Percentiles rank a stretch among this genome's conserved stretches.
Evolutionary conservation across 37 sponge, comb jelly and placozoan species (phyloP).

Genomic region (Diacarnus erythraeanus): DNA sequence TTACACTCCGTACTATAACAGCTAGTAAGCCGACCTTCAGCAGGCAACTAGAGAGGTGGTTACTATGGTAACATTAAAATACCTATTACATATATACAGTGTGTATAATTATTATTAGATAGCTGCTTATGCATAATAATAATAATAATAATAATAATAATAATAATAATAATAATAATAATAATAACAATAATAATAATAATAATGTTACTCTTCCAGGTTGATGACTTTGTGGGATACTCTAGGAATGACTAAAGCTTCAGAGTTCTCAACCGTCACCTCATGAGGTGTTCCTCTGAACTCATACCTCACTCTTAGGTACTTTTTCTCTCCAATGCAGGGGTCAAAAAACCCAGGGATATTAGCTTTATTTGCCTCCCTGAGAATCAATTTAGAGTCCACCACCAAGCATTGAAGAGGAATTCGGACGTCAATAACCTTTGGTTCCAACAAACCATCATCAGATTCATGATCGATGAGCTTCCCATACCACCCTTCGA

Average conservation of each 20-base stretch:
- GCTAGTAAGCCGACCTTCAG: neutral
- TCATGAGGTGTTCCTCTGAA: constrained; percentile 87
- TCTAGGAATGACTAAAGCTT: constrained; percentile 81
- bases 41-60: no score
- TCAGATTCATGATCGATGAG: constrained; percentile 42
- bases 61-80: no score
- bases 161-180: neutral
- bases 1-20: no score
- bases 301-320: constrained; percentile 78
- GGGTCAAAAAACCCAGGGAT: constrained; percentile 95
- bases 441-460: constrained; percentile 22
- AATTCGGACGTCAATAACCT: constrained; percentile 86
- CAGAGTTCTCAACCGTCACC: constrained; percentile 81
- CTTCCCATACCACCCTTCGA: constrained; percentile 94
- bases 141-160: no score
- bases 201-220: constrained; percentile 5
- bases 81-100: no score
- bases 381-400: constrained; percentile 88
- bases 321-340: constrained; percentile 82
- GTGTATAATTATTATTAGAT: no score
- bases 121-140: no score
- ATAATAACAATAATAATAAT: neutral
- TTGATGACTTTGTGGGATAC: constrained; percentile 69
- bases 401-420: constrained; percentile 91
- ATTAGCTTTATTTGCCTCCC: constrained; percentile 64